Percentiles rank a stretch among this genome's conserved stretches.
phyloP scores from a whole-genome alignment of 1,140 invertebrate species.

The Subanguina moxae region DNA sequence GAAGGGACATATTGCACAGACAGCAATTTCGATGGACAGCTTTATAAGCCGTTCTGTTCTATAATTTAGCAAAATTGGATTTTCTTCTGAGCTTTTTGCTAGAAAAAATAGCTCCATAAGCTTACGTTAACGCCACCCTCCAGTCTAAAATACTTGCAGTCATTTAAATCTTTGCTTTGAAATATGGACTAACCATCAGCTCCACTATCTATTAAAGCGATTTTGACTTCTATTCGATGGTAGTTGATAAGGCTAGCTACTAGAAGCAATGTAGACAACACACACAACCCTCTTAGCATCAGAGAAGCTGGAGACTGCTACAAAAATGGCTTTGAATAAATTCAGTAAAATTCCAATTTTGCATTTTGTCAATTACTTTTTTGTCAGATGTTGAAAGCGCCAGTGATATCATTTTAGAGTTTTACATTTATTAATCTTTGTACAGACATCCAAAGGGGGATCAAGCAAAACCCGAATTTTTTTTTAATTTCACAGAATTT shows the following conservation, averaged over 20 bases:
- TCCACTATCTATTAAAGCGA: slow-evolving; percentile 56
- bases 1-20: slow-evolving; percentile 58
- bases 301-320: slow-evolving; percentile 37
- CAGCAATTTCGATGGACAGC: slow-evolving; percentile 47
- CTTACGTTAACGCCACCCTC: slow-evolving; percentile 51
- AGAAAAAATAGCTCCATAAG: too few relatives aligned
- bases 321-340: slow-evolving; percentile 21
- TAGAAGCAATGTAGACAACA: slow-evolving; percentile 50
- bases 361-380: too few relatives aligned
- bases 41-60: slow-evolving; percentile 52
- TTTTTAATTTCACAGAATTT: too few relatives aligned
- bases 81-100: too few relatives aligned
- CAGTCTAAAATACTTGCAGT: slow-evolving; percentile 36
- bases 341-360: too few relatives aligned
- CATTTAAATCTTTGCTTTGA: too few relatives aligned
- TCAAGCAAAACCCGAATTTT: too few relatives aligned
- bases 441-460: too few relatives aligned
- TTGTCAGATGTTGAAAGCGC: too few relatives aligned
- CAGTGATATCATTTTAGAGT: too few relatives aligned
- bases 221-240: slow-evolving; percentile 59
- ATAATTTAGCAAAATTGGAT: slow-evolving; percentile 3
- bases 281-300: slow-evolving; percentile 41
- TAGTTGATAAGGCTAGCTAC: slow-evolving; percentile 52
- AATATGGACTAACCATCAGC: slow-evolving; percentile 36
- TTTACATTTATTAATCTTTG: too few relatives aligned